A percentile compares a stretch with the other conserved stretches of the same genome.
Conservation (phyloP, 2,888 invertebrate species). For the Ypsolopha sequella region DNA sequence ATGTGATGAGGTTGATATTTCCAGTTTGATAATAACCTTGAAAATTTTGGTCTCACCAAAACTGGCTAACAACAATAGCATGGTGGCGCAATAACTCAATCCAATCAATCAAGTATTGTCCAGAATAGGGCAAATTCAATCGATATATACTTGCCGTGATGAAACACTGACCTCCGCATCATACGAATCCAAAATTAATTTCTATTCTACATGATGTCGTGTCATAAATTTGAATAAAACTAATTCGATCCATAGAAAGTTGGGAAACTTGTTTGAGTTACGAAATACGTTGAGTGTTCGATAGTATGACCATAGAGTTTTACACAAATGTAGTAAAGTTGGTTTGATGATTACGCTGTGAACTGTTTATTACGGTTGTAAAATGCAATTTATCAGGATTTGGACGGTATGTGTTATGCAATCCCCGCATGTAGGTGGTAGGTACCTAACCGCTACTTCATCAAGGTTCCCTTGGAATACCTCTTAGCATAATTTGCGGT, state of each 20-base stretch:
- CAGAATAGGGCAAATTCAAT: conserved; percentile 1
- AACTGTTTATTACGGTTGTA: too few species aligned
- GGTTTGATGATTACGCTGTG: too few species aligned
- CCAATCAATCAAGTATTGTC: conserved; percentile 5
- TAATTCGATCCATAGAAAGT: background rate
- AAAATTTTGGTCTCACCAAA: background rate
- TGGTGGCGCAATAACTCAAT: background rate
- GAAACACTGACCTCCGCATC: conserved; percentile 5
- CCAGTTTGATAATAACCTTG: too few species aligned
- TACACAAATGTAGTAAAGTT: too few species aligned
- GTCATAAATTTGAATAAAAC: background rate
- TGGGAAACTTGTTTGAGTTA: background rate
- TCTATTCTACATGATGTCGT: background rate
- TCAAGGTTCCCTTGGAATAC: too few species aligned
- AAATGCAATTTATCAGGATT: too few species aligned
- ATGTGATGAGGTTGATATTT: too few species aligned
- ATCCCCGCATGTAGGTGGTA: too few species aligned
- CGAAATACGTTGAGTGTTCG: background rate
- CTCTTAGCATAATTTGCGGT: too few species aligned
- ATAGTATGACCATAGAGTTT: background rate
- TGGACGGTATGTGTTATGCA: too few species aligned
- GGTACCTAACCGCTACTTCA: too few species aligned
- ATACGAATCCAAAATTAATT: conserved; percentile 1
- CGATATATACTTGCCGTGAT: background rate
- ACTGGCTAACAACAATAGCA: conserved; percentile 1